Evolutionary conservation across 2,888 invertebrate species (phyloP).

Genomic region (Drosophila austrosaltans): DNA sequence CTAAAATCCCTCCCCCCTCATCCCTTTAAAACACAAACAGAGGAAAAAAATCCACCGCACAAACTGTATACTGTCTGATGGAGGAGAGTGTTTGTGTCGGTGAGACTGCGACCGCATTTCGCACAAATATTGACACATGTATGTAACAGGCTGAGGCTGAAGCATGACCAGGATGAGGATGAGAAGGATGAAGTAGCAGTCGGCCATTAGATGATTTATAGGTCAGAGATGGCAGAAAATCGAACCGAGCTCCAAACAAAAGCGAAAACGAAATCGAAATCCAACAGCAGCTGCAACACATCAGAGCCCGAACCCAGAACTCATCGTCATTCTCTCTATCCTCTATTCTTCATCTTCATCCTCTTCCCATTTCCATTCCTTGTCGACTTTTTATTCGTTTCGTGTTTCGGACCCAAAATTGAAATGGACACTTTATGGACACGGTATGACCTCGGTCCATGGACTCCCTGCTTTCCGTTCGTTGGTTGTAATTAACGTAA

Average conservation of each 20-base stretch:
- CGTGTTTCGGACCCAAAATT: conserved; percentile 41
- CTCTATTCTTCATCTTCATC: not conserved
- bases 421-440: conserved; percentile 56
- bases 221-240: conserved; percentile 54
- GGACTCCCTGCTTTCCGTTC: conserved; percentile 12
- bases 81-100: conserved; percentile 63
- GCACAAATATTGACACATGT: conserved; percentile 77
- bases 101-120: conserved; percentile 71
- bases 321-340: not conserved
- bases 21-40: conserved; percentile 1
- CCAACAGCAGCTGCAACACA: conserved; percentile 53
- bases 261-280: conserved; percentile 61
- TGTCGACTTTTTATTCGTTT: not conserved
- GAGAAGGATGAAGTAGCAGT: not conserved
- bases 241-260: conserved; percentile 39
- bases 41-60: conserved; percentile 18
- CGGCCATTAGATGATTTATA: conserved; percentile 74
- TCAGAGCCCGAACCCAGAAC: not conserved
- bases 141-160: conserved; percentile 13
- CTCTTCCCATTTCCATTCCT: not conserved
- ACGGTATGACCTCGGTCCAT: conserved; percentile 5
- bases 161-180: conserved; percentile 7
- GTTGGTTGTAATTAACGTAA: conserved; percentile 58
- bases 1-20: conserved; percentile 18
- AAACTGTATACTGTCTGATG: conserved; percentile 49